Conservation (phyloP, 2,888 invertebrate genomes). For the Busseola fusca region DNA sequence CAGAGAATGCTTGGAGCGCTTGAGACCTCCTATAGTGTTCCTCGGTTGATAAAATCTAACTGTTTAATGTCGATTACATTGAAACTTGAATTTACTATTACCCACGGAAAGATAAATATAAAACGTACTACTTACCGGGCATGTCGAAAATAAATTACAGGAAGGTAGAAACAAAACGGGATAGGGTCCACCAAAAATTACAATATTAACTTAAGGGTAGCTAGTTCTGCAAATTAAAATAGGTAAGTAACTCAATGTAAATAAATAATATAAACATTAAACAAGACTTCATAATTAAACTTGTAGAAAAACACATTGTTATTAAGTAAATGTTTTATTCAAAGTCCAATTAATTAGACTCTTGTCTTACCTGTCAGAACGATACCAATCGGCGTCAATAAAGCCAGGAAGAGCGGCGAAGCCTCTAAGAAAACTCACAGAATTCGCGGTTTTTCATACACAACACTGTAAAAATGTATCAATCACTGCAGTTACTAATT, state of each 20-base stretch:
- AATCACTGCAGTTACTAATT: conserved; percentile 64
- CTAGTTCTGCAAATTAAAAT: not conserved
- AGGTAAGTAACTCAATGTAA: not conserved
- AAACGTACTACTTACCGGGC: not conserved
- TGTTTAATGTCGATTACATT: conserved; percentile 24
- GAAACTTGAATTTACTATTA: conserved; percentile 14
- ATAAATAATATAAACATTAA: conserved; percentile 17
- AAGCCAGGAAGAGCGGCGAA: conserved; percentile 69
- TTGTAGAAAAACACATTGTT: conserved; percentile 30
- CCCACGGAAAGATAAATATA: not conserved
- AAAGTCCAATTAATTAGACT: conserved; percentile 35
- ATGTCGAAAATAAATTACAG: conserved; percentile 15
- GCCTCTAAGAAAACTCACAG: conserved; percentile 72
- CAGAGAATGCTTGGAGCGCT: conserved; percentile 51
- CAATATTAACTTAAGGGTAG: not conserved
- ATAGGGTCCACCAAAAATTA: not conserved
- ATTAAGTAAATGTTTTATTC: conserved; percentile 30
- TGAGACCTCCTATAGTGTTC: conserved; percentile 44
- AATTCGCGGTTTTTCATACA: conserved; percentile 70
- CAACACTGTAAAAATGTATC: conserved; percentile 70
- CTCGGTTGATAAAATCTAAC: conserved; percentile 40
- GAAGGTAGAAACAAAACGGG: conserved; percentile 10
- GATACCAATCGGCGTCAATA: conserved; percentile 75
- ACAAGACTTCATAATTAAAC: not conserved
- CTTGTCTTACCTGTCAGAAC: conserved; percentile 80